Conservation (phyloP, 2,113 vertebrate species). For the Pogonocichla stellata region DNA sequence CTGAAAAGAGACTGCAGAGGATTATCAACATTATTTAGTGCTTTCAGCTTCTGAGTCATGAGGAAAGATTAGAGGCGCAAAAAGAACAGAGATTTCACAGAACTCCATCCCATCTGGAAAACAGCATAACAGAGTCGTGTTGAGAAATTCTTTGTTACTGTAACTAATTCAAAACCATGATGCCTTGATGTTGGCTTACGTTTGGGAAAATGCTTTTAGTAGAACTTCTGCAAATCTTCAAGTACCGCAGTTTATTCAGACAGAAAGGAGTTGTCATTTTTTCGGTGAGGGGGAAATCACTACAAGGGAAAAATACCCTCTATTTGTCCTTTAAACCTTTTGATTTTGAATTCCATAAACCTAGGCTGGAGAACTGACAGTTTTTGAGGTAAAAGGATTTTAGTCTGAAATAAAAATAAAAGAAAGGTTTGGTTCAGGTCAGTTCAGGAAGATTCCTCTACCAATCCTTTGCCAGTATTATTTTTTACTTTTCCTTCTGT, state of each 20-base stretch:
- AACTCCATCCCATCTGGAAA: slow-evolving; percentile 50
- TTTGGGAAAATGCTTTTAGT: slow-evolving; percentile 3
- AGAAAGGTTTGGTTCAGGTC: neutral
- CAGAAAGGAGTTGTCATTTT: neutral
- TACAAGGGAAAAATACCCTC: neutral
- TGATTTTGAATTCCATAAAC: neutral
- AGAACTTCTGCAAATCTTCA: slow-evolving; percentile 20
- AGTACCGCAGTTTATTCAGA: neutral
- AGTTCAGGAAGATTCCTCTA: neutral
- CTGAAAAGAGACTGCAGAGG: neutral
- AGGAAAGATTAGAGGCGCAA: neutral
- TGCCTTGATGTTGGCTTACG: neutral
- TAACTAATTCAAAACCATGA: neutral
- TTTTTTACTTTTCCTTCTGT: neutral
- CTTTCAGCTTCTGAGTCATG: slow-evolving; percentile 34
- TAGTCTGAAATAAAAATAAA: neutral
- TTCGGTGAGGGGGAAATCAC: neutral
- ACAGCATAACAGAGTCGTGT: neutral
- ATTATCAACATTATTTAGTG: slow-evolving; percentile 27
- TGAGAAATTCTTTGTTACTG: slow-evolving; percentile 22
- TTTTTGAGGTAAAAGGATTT: neutral
- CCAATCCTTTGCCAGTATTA: neutral
- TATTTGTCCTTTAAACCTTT: neutral
- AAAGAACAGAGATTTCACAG: slow-evolving; percentile 32
- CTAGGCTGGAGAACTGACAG: neutral